These are phyloP conservation scores for Chironomus riparius DNA, from an alignment of 2,888 invertebrate genomes.

Conservation along the genomic window DNA sequence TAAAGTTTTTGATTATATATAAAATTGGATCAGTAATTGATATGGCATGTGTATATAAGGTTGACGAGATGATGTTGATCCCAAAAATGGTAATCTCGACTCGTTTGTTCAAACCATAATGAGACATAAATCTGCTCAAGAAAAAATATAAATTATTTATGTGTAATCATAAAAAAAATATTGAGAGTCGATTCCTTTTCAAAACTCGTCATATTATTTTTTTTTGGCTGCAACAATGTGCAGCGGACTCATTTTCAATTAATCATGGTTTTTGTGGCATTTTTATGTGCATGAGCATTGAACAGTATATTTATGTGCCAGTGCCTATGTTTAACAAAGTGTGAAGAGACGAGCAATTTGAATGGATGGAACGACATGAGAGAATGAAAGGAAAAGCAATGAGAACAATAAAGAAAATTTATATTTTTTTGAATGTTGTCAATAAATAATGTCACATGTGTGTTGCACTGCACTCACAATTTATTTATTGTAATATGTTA, in stretches of 20 bases:
- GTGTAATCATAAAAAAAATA: not conserved
- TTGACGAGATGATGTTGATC: not conserved
- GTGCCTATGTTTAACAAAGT: constrained; percentile 2
- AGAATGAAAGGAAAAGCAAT: not conserved
- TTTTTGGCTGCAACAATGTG: constrained; percentile 18
- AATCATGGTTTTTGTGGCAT: constrained; percentile 26
- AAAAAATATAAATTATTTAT: not conserved
- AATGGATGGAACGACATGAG: not conserved
- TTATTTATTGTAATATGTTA: not conserved
- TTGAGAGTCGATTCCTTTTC: not conserved
- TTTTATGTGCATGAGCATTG: constrained; percentile 1
- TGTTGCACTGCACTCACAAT: not conserved
- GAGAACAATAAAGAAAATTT: not conserved
- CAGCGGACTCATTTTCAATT: constrained; percentile 23
- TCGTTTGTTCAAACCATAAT: not conserved
- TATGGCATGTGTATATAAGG: too few species aligned
- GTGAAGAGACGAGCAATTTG: not conserved
- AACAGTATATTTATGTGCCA: not conserved
- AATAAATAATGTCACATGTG: constrained; percentile 11
- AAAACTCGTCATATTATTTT: not conserved
- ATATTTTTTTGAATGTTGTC: not conserved
- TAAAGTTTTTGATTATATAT: too few species aligned
- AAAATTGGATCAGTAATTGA: too few species aligned
- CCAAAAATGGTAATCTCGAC: not conserved
- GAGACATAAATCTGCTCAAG: not conserved